Percentiles rank a stretch among this genome's conserved stretches.
Conservation (phyloP, 2,113 vertebrate genomes). For the Strix uralensis region DNA sequence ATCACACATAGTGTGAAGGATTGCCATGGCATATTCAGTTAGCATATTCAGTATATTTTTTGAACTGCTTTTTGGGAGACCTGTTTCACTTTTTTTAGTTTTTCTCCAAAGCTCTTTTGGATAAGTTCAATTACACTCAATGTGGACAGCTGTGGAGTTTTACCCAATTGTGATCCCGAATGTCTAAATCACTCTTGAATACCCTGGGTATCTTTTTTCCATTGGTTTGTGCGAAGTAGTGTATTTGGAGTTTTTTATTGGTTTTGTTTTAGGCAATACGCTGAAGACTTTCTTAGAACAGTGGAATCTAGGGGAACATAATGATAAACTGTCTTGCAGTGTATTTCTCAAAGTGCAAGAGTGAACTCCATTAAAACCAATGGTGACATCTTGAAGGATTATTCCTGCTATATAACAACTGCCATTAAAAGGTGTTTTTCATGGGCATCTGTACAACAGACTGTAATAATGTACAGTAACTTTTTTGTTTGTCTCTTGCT, state of each 20-base stretch:
- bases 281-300: not conserved
- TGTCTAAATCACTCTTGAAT: not conserved
- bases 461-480: not conserved
- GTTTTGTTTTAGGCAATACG: not conserved
- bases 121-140: not conserved
- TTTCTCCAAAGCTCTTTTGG: not conserved
- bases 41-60: not conserved
- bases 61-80: not conserved
- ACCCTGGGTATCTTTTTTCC: not conserved
- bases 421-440: not conserved
- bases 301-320: not conserved
- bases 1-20: not conserved
- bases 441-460: not conserved
- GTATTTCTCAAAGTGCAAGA: not conserved
- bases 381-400: not conserved
- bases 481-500: not conserved
- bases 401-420: not conserved
- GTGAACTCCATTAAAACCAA: not conserved
- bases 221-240: not conserved
- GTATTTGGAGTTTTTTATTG: not conserved
- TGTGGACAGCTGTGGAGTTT: not conserved
- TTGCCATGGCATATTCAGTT: not conserved
- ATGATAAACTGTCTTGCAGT: not conserved
- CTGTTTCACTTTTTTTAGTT: not conserved
- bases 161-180: not conserved